These are phyloP conservation scores for Lithodes maja DNA, from an alignment of 2,888 invertebrate genomes.

Conservation along the genomic window DNA sequence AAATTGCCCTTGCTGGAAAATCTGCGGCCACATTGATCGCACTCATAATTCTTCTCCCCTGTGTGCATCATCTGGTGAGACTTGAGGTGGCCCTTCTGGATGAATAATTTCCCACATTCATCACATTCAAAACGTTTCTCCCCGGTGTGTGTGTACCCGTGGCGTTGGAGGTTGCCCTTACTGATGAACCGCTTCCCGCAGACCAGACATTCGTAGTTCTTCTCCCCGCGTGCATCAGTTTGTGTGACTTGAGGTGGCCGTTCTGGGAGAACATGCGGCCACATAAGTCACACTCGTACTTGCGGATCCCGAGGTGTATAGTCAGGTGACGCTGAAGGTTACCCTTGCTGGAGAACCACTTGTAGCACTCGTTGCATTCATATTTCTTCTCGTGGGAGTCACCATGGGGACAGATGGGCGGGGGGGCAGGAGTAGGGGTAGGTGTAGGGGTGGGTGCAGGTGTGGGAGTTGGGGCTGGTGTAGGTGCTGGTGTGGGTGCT, in stretches of 20 bases:
- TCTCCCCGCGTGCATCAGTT: slow-evolving; percentile 38
- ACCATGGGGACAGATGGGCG: background rate
- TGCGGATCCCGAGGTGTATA: slow-evolving; percentile 8
- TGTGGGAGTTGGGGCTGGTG: background rate
- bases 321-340: slow-evolving; percentile 31
- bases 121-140: slow-evolving; percentile 35
- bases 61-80: slow-evolving; percentile 36
- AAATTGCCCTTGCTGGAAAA: slow-evolving; percentile 40
- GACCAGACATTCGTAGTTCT: slow-evolving; percentile 26
- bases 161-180: slow-evolving; percentile 38
- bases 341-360: slow-evolving; percentile 32
- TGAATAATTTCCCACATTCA: slow-evolving; percentile 31
- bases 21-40: slow-evolving; percentile 24
- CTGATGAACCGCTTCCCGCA: slow-evolving; percentile 39
- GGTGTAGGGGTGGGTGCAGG: background rate
- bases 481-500: background rate
- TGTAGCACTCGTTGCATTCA: slow-evolving; percentile 22
- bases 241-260: slow-evolving; percentile 31
- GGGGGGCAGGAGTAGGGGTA: background rate
- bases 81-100: slow-evolving; percentile 26
- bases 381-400: slow-evolving; percentile 5
- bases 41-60: slow-evolving; percentile 21
- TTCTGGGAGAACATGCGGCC: slow-evolving; percentile 8
- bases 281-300: slow-evolving; percentile 26
- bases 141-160: slow-evolving; percentile 32